A percentile compares a stretch with the other conserved stretches of the same genome.
These are phyloP conservation scores for Cryptotermes secundus DNA, from an alignment of 1,140 invertebrate species.

Conservation along the genomic window DNA sequence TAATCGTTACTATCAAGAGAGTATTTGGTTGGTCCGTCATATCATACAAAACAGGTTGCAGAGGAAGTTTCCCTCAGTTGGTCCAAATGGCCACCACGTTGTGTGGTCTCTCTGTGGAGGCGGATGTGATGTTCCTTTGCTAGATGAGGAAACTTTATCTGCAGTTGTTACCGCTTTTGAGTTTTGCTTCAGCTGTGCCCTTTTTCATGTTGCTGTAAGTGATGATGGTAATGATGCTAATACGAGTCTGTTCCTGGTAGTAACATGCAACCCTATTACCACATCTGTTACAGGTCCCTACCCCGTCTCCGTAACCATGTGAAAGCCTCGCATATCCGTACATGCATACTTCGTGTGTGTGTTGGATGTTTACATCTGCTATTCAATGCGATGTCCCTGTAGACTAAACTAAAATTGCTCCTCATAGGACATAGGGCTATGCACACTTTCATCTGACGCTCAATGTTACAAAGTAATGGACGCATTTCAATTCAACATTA, in stretches of 20 bases:
- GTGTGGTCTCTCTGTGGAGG: neutral
- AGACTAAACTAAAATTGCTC: no score
- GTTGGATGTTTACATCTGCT: neutral
- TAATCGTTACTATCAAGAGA: neutral
- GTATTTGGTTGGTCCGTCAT: neutral
- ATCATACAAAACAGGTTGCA: neutral
- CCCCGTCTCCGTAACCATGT: neutral
- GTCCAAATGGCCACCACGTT: neutral
- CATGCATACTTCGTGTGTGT: neutral
- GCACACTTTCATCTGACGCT: no score
- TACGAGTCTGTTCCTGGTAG: neutral
- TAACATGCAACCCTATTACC: neutral
- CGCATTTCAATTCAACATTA: no score
- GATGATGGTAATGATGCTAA: neutral
- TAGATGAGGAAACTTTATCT: slow-evolving; percentile 7
- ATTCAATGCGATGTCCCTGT: neutral
- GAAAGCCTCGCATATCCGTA: neutral
- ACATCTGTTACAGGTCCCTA: neutral
- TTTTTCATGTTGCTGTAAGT: neutral
- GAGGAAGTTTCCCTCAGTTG: slow-evolving; percentile 5
- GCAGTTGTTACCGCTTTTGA: slow-evolving; percentile 14
- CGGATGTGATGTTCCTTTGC: neutral
- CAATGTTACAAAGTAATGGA: no score
- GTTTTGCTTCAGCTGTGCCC: slow-evolving; percentile 8
- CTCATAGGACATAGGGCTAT: no score